Evolutionary conservation across 1,140 invertebrate genomes (phyloP), one percentile per base, ranked within the genome.

Genomic region (Cotesia typhae): DNA sequence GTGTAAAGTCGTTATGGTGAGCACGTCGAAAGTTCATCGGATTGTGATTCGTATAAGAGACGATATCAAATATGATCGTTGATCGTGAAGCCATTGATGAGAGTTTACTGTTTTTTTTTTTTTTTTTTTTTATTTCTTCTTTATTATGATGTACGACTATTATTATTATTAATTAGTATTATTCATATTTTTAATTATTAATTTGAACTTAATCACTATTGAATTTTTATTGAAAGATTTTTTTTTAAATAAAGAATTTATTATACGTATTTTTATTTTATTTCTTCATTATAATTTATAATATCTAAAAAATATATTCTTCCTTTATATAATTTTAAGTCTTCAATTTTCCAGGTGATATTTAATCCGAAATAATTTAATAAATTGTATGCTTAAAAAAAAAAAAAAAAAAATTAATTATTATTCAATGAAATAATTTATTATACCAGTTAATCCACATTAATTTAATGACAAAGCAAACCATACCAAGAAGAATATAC

Each of bases 321-420:
- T 67, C 64, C 53, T 72, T 53, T 60, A 52, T 55, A 59, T 59
- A 67, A 14, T 14, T 47, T 59, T 51, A 38, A 37, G 37, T 10
- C 9, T 63, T 28, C 20, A 14, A 14, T 14, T 2, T 28, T 1
- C 20, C 20, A 28, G 20, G 20, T 28, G 20, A 28, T 28, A 2
- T 28, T 28, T 28, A 28, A 28, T 28, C 20, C 20, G 20, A 28
- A 28, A 28, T 28, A 28, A 28, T 28, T 28, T 83, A 83, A 83
- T 83, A 83, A 83, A 84, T 83, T 84, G 79, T 84, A 84, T 83
- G 81, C 82, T 83, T 82, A 83, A 75, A 73, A 73, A 20, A 38
- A 28, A 36, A 28, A 36, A 47, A 76, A 57, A 74, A 65, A 41
- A 64, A 63, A 74, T 10, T 6, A 38, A 6, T 53, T 36, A 36